These are phyloP conservation scores for Sebastes miniatus DNA, from an alignment of 2,797 vertebrate species.

Conservation along the genomic window DNA sequence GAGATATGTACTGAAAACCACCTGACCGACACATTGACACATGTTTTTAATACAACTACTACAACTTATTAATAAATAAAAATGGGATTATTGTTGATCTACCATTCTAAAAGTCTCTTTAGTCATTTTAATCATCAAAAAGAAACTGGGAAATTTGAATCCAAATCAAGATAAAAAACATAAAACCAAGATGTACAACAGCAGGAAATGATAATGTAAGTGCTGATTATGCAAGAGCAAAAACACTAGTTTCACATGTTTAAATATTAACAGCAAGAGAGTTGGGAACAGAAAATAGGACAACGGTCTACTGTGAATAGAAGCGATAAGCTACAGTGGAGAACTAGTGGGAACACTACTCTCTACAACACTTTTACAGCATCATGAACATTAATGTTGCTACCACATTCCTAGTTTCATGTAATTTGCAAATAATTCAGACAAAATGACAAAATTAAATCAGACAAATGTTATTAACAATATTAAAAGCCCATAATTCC, in stretches of 20 bases:
- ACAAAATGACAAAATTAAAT: not conserved
- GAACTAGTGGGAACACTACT: not conserved
- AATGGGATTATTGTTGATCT: not conserved
- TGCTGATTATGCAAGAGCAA: not conserved
- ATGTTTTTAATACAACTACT: not conserved
- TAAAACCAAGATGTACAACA: not conserved
- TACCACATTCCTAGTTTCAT: not conserved
- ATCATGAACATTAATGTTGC: not conserved
- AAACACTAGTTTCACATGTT: not conserved
- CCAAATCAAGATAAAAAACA: not conserved
- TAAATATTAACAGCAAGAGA: constrained; percentile 12
- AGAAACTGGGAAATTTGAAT: not conserved
- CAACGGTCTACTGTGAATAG: not conserved
- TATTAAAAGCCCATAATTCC: not conserved
- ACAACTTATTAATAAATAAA: not conserved
- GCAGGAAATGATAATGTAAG: not conserved
- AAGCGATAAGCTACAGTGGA: not conserved
- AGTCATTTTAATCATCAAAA: not conserved
- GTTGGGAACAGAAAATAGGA: not conserved
- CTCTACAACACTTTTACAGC: not conserved
- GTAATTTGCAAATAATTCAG: not conserved
- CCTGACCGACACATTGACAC: not conserved
- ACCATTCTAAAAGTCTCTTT: not conserved
- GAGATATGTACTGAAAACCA: not conserved
- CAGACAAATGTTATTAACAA: not conserved